phyloP scores from a whole-genome alignment of 2,797 vertebrate species.

The Eulemur albifrons region DNA sequence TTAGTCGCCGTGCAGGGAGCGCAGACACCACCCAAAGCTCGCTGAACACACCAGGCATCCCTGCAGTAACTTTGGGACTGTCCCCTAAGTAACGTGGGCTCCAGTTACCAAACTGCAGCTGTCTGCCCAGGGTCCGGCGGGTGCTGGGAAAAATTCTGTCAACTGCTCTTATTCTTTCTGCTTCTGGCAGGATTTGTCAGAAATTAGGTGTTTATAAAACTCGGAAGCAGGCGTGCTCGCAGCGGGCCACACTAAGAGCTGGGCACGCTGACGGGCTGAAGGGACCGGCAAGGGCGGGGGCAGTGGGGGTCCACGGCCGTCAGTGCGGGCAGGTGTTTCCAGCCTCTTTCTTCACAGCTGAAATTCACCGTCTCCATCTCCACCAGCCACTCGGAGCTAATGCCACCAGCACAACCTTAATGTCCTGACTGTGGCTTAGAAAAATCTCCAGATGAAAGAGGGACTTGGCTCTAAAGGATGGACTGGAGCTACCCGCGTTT shows the following conservation, averaged over 20 bases:
- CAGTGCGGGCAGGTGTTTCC: background rate
- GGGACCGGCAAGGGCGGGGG: no score
- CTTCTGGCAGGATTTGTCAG: background rate
- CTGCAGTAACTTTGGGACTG: rapidly evolving
- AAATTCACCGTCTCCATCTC: background rate
- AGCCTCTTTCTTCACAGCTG: background rate
- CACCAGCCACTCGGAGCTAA: background rate
- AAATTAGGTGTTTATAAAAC: background rate
- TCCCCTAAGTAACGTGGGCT: background rate
- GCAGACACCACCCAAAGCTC: background rate
- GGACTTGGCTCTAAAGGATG: background rate
- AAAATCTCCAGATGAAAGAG: background rate
- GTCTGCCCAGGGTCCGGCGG: background rate
- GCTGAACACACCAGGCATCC: background rate
- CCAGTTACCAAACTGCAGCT: rapidly evolving
- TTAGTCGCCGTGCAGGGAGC: background rate
- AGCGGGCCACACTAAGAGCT: rapidly evolving
- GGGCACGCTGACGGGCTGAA: rapidly evolving
- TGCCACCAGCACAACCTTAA: background rate
- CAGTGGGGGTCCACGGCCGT: background rate
- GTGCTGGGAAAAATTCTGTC: background rate
- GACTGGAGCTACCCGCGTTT: no score
- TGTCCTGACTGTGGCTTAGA: no score
- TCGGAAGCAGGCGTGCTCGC: background rate
- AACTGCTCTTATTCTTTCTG: background rate